These are phyloP conservation scores for Pteropus alecto DNA, from an alignment of 2,113 vertebrate species.

Conservation along the genomic window DNA sequence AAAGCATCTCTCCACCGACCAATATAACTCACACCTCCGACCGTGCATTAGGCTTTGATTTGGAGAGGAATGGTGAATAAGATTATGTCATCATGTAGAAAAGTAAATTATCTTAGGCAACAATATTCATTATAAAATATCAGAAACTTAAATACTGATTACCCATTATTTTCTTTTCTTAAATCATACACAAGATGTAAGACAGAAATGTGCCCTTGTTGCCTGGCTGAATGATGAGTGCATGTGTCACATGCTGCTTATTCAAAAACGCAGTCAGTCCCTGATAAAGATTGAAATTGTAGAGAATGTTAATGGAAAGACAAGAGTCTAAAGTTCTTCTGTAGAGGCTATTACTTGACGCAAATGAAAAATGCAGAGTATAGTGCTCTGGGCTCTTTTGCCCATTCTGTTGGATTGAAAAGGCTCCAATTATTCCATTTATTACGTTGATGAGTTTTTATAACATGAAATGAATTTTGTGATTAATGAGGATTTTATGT, in stretches of 20 bases:
- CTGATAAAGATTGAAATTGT: conserved; percentile 28
- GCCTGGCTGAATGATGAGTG: neutral
- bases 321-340: neutral
- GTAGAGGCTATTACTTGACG: neutral
- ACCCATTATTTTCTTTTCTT: neutral
- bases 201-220: neutral
- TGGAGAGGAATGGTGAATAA: neutral
- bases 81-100: neutral
- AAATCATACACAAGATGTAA: neutral
- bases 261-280: neutral
- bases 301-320: conserved; percentile 31
- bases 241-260: neutral
- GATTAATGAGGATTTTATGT: conserved; percentile 73
- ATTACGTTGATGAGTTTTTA: conserved; percentile 71
- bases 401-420: conserved; percentile 66
- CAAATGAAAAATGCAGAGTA: conserved; percentile 59
- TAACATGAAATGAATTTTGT: conserved; percentile 70
- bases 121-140: neutral
- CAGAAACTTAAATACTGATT: neutral
- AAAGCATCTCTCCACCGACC: neutral
- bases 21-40: neutral
- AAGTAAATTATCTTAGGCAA: neutral
- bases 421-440: conserved; percentile 68
- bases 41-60: neutral
- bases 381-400: conserved; percentile 46